Base-by-base conservation (phyloP, 64 coral and sea anemone genomes). In the Porites australiensis region DNA sequence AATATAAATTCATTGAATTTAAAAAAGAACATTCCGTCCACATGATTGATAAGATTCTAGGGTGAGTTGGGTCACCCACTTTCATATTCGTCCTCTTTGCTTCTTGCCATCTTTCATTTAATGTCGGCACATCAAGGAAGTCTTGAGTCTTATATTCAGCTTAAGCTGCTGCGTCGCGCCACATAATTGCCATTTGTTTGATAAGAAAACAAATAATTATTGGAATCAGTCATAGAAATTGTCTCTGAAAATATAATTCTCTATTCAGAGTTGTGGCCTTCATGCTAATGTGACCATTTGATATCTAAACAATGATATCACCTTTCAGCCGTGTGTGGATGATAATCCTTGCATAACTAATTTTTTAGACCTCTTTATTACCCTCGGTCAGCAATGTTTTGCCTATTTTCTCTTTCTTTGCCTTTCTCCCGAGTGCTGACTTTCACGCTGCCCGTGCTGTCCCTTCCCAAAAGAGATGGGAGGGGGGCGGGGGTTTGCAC, bases 1-100 rank as follows among this genome's bases (percentile, higher is more conserved):
- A 58, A 84, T 76, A 97, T 76, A 86, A 82, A 61, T 94, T 94
- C 58, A 94, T 79, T 14, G 87, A 75, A 51, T 49, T 89, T 11
- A 75, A 62, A 94, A 89, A 89, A 3, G 57, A 67, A n/a, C 81
- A 83, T 2, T 52, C 44, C 15, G 60, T 12, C 8, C 20, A 18
- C 59, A 83, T 51, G 16, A 11, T 13, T 1, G 22, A 14, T 5
- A 55, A 79, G 12, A 14, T 43, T 43, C 37, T 5, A 5, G n/a
- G 9, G 15, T 83, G 13, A 16, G 43, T 64, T 64, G 23, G 11
- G 59, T 16, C 48, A 9, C 23, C 21, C 21, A n/a, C n/a, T n/a
- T 8, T 5, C 78, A 58, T 62, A 14, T 14, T 82, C 21, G 15
- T 64, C 37, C 19, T 18, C 52, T 54, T 54, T 9, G 9, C 9